phyloP scores from a whole-genome alignment of 1,140 invertebrate genomes.

The Pomacea maculata region DNA sequence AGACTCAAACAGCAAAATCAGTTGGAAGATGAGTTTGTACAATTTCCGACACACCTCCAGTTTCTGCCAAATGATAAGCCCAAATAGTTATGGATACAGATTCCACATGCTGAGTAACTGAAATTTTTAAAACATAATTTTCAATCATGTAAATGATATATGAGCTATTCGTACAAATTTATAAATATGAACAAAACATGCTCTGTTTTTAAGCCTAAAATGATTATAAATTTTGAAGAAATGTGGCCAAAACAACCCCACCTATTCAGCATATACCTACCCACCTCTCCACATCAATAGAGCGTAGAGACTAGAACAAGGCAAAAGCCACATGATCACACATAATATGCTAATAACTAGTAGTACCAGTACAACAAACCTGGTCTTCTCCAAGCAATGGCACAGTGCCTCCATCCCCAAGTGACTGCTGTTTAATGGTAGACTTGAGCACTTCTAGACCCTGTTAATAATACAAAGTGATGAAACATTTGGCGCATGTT shows the following conservation, averaged over 20 bases:
- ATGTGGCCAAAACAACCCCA: too few species aligned
- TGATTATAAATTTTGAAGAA: too few species aligned
- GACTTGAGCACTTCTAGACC: slow-evolving; percentile 80
- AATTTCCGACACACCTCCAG: slow-evolving; percentile 82
- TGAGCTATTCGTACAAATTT: background rate
- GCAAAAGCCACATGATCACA: too few species aligned
- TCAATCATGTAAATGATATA: background rate
- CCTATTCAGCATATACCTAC: too few species aligned
- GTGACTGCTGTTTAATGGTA: slow-evolving; percentile 77
- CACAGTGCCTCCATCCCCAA: slow-evolving; percentile 69
- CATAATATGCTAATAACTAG: too few species aligned
- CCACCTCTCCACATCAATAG: too few species aligned
- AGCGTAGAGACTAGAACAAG: too few species aligned
- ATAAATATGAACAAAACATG: background rate
- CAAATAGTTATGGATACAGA: background rate
- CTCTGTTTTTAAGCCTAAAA: too few species aligned
- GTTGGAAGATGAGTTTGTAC: slow-evolving; percentile 94
- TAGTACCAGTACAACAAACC: slow-evolving; percentile 28
- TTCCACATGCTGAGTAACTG: too few species aligned
- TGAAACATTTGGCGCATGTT: too few species aligned
- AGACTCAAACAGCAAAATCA: slow-evolving; percentile 88
- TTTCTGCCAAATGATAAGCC: slow-evolving; percentile 51
- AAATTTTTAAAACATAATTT: background rate
- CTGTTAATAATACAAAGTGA: slow-evolving; percentile 63
- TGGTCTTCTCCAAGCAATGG: slow-evolving; percentile 54